Evolutionary conservation across 2,113 vertebrate species (phyloP), one percentile per base, ranked within the genome.

Genomic region (Electrona antarctica): DNA sequence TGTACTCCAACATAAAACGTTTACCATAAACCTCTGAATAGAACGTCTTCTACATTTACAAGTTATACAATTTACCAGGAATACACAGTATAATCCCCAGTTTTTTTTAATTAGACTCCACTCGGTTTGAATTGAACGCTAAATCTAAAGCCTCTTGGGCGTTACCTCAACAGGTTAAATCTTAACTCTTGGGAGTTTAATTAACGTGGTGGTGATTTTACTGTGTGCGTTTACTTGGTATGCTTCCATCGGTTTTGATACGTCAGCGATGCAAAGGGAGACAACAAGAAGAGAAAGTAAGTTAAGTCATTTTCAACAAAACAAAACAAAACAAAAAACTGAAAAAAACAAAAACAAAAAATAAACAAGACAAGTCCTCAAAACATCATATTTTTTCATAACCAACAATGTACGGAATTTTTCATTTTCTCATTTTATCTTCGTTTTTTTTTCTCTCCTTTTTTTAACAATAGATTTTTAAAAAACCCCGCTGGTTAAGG

Each of bases 401-500:
- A 95, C 91, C 95, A 95, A 95, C 93, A 87, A 93, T 92, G 92
- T 93, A 94, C 93, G 91, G 92, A 95, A 94, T 94, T 93, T 93
- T 85, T 95, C 71, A 77, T 88, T 87, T 88, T 84, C 78, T 80
- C 79, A 63, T 87, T 88, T 88, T 85, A 79, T 89, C 71, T 88
- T 52, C 54, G 54, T 46, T 60, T 64, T 61, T 54, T 71, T 64
- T 21, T 60, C 67, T 29, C 8, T 48, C 41, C 29, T 58, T 55
- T 58, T 91, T 92, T 92, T 90, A 88, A 92, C 93, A 95, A 94
- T 96, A 94, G 88, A 93, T 94, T 89, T 94, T 94, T 88, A 92
- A 94, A 96, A 95, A 98, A 96, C 92, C 87, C 89, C 86, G 93
- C 94, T 94, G 95, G 94, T 94, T 95, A 93, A 95, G 92, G 92